A percentile compares a stretch with the other conserved stretches of the same genome.
These are phyloP conservation scores for Apamea epomidion DNA, from an alignment of 2,888 invertebrate species.

Conservation along the genomic window DNA sequence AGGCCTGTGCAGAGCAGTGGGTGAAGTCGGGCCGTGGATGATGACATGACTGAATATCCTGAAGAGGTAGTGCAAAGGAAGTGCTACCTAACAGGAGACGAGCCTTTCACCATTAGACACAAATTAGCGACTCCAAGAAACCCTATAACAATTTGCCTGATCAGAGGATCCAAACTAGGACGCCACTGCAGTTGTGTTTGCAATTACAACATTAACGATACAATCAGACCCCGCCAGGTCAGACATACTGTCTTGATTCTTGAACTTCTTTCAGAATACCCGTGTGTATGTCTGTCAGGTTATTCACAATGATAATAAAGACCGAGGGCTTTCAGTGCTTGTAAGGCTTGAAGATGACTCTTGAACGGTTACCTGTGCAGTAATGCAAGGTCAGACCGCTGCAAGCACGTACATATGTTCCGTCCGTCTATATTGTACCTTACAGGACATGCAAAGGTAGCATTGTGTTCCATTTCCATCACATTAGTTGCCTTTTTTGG, in stretches of 20 bases:
- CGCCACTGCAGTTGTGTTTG: not conserved
- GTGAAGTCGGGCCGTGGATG: too few relatives aligned
- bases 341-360: not conserved
- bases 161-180: not conserved
- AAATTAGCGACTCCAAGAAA: not conserved
- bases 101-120: not conserved
- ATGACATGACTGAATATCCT: too few relatives aligned
- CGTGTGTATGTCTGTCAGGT: not conserved
- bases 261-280: not conserved
- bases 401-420: not conserved
- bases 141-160: not conserved
- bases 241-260: not conserved
- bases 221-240: not conserved
- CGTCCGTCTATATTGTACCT: not conserved
- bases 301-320: not conserved
- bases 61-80: not conserved
- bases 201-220: not conserved
- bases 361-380: not conserved
- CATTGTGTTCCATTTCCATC: conserved; percentile 49
- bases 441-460: conserved; percentile 26
- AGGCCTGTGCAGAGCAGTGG: too few relatives aligned
- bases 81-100: not conserved
- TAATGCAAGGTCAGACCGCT: not conserved
- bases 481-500: not conserved
- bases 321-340: not conserved